These are phyloP conservation scores for Columba livia DNA, from an alignment of 2,113 vertebrate species.

Conservation along the genomic window DNA sequence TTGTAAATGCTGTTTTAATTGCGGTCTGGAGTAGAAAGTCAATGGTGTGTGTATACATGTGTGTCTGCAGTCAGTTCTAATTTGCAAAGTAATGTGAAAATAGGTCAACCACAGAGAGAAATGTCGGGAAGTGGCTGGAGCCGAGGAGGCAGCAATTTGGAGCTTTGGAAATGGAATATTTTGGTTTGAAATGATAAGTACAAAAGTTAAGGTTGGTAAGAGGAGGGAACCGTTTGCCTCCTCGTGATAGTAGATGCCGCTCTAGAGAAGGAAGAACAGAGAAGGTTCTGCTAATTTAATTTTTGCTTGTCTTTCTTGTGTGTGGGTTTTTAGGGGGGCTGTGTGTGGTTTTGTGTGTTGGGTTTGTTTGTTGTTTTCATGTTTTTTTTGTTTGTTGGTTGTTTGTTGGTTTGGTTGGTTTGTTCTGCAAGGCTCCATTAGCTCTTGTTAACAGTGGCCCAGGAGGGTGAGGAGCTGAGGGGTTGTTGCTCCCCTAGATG, in stretches of 20 bases:
- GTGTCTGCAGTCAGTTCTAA: slow-evolving; percentile 62
- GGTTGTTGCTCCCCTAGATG: not conserved
- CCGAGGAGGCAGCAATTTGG: not conserved
- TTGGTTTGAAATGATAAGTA: not conserved
- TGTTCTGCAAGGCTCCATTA: not conserved
- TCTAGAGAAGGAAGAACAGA: not conserved
- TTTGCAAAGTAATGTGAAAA: slow-evolving; percentile 61
- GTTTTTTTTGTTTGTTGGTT: too few species aligned
- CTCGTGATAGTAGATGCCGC: not conserved
- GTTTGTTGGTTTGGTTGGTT: not conserved
- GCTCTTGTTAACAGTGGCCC: not conserved
- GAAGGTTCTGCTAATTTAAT: not conserved
- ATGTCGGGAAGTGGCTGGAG: slow-evolving; percentile 5
- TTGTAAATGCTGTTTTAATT: slow-evolving; percentile 53
- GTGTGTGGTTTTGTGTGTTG: too few species aligned
- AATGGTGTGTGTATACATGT: slow-evolving; percentile 51
- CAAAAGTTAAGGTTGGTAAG: not conserved
- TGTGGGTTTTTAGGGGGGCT: too few species aligned
- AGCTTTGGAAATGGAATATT: not conserved
- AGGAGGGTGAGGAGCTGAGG: not conserved
- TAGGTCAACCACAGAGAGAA: slow-evolving; percentile 52
- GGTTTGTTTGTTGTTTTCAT: too few species aligned
- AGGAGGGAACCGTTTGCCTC: not conserved
- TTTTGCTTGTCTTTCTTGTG: not conserved
- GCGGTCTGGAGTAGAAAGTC: slow-evolving; percentile 47